phyloP scores from a whole-genome alignment of 2,888 invertebrate species.

The Crocallis elinguaria region DNA sequence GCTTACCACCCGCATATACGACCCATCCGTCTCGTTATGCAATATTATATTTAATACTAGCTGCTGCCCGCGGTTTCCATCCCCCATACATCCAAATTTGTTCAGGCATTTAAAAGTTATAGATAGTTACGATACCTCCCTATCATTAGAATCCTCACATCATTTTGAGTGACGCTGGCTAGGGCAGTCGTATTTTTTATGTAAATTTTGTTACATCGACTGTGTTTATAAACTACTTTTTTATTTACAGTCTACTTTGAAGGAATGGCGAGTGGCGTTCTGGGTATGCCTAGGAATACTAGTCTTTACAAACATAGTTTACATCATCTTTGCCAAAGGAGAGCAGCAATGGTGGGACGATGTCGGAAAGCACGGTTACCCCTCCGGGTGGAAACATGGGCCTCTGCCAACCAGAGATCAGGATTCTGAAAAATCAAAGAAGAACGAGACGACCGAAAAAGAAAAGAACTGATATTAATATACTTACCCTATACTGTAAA shows the following conservation, averaged over 20 bases:
- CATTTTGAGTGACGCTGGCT: too few relatives aligned
- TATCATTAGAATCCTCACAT: too few relatives aligned
- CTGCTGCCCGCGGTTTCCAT: too few relatives aligned
- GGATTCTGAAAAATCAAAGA: constrained; percentile 59
- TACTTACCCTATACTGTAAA: constrained; percentile 19
- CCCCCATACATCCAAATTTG: too few relatives aligned
- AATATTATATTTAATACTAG: too few relatives aligned
- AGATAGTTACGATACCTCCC: too few relatives aligned
- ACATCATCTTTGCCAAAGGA: constrained; percentile 89
- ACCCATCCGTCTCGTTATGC: too few relatives aligned
- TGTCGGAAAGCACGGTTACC: constrained; percentile 77
- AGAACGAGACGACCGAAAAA: constrained; percentile 51
- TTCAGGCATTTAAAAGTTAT: too few relatives aligned
- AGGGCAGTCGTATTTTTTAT: too few relatives aligned
- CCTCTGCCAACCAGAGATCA: constrained; percentile 54
- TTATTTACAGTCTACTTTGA: constrained; percentile 81
- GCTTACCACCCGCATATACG: too few relatives aligned
- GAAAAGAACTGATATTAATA: constrained; percentile 14
- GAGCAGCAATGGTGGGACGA: constrained; percentile 92
- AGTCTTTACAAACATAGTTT: constrained; percentile 87
- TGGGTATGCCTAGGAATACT: constrained; percentile 91
- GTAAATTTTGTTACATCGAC: too few relatives aligned
- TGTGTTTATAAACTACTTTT: too few relatives aligned
- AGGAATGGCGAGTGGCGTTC: constrained; percentile 91
- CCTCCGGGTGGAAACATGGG: constrained; percentile 70